Conservation (phyloP, 2,888 invertebrate genomes). For the Scelioninae gen. 1 region DNA sequence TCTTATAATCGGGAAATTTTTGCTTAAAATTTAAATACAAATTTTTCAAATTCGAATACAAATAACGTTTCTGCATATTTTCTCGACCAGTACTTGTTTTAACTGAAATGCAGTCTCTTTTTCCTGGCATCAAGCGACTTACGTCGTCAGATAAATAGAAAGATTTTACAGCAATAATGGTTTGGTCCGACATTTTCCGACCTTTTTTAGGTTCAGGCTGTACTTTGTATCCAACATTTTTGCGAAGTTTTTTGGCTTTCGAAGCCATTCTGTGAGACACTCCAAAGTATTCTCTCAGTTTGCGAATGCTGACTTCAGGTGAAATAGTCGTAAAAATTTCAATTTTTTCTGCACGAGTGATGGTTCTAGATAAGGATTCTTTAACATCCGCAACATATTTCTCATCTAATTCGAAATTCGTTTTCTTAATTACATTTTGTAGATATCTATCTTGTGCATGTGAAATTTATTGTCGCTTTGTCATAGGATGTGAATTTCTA, state of each 20-base stretch:
- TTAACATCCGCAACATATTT: conserved; percentile 8
- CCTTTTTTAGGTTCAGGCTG: not conserved
- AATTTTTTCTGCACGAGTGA: conserved; percentile 2
- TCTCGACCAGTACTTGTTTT: not conserved
- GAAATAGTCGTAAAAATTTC: conserved; percentile 26
- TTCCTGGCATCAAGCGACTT: conserved; percentile 17
- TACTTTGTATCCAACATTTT: not conserved
- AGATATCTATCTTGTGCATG: not conserved
- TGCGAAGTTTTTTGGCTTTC: conserved; percentile 18
- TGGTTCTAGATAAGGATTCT: conserved; percentile 15
- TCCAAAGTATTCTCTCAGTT: conserved; percentile 15
- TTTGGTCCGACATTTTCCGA: not conserved
- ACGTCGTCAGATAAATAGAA: conserved; percentile 15
- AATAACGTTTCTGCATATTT: not conserved
- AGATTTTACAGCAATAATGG: not conserved
- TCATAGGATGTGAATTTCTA: no score
- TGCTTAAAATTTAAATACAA: not conserved
- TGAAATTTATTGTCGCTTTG: conserved; percentile 1
- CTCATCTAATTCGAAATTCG: not conserved
- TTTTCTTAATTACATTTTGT: conserved; percentile 1
- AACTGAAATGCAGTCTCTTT: conserved; percentile 13
- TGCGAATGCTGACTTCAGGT: conserved; percentile 16
- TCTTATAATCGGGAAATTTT: conserved; percentile 2
- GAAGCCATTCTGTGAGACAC: conserved; percentile 25
- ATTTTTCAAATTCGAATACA: not conserved